Evolutionary conservation across 2,113 vertebrate species (phyloP).

Genomic region (Symphodus melops): DNA sequence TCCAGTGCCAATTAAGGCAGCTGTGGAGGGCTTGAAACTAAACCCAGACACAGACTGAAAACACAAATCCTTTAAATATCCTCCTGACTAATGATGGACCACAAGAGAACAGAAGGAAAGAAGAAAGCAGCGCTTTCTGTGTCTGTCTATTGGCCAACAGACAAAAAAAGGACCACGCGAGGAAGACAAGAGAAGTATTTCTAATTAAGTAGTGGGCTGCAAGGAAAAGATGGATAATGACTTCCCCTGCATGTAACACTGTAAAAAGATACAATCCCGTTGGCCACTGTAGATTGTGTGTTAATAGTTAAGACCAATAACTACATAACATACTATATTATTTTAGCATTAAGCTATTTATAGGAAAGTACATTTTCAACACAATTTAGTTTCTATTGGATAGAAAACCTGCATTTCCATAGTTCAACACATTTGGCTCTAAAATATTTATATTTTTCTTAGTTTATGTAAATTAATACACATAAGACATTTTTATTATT

Average conservation of each 20-base stretch:
- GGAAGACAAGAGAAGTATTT: not conserved
- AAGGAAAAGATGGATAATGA: conserved; percentile 17
- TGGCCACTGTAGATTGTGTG: not conserved
- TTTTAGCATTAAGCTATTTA: too few species aligned
- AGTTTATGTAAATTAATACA: too few species aligned
- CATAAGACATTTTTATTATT: too few species aligned
- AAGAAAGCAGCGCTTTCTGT: not conserved
- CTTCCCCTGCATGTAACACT: not conserved
- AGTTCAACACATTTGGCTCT: not conserved
- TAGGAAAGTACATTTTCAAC: too few species aligned
- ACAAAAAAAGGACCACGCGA: not conserved
- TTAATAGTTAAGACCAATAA: not conserved
- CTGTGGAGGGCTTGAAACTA: conserved; percentile 2
- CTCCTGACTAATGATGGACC: conserved; percentile 15
- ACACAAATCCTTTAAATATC: conserved; percentile 17
- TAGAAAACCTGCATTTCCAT: too few species aligned
- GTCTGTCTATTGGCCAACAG: not conserved
- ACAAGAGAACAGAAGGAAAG: not conserved
- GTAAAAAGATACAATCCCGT: too few species aligned
- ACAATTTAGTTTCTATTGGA: too few species aligned
- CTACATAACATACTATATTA: too few species aligned
- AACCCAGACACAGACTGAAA: conserved; percentile 18
- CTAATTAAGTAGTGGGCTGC: conserved; percentile 11
- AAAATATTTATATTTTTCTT: too few species aligned
- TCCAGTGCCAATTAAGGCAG: conserved; percentile 26